Conservation (phyloP, 1,140 invertebrate species). For the Heterodera schachtii region DNA sequence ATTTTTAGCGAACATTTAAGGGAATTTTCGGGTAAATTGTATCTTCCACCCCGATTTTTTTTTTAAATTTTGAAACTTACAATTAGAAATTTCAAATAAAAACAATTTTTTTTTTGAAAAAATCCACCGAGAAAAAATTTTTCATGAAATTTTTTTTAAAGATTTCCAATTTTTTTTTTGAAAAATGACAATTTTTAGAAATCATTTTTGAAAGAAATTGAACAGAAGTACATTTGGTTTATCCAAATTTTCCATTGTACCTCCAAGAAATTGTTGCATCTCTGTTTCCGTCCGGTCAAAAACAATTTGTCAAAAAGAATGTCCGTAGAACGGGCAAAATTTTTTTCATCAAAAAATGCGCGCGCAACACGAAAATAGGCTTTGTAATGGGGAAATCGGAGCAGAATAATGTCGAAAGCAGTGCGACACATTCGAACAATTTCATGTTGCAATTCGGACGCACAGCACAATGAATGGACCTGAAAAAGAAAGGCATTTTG, state of each 20-base stretch:
- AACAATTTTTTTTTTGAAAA: no score
- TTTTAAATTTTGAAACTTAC: neutral
- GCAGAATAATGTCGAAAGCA: constrained; percentile 36
- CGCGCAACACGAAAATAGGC: constrained; percentile 33
- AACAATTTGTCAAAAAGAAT: constrained; percentile 32
- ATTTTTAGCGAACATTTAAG: no score
- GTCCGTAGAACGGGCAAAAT: constrained; percentile 17
- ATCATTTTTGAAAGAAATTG: no score
- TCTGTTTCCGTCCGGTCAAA: constrained; percentile 16
- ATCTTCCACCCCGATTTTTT: neutral
- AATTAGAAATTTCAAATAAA: no score
- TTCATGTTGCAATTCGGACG: constrained; percentile 6
- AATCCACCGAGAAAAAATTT: no score
- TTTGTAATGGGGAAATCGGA: constrained; percentile 40
- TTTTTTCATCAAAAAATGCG: neutral
- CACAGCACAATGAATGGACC: neutral
- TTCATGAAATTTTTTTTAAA: no score
- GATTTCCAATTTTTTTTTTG: no score
- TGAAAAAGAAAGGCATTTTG: neutral
- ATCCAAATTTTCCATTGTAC: neutral
- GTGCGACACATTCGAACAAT: constrained; percentile 16
- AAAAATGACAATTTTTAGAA: neutral
- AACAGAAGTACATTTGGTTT: no score
- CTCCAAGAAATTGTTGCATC: constrained; percentile 37
- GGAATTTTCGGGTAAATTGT: no score